These are phyloP conservation scores for Xylocopa sonorina DNA, from an alignment of 1,140 invertebrate species.

Conservation along the genomic window DNA sequence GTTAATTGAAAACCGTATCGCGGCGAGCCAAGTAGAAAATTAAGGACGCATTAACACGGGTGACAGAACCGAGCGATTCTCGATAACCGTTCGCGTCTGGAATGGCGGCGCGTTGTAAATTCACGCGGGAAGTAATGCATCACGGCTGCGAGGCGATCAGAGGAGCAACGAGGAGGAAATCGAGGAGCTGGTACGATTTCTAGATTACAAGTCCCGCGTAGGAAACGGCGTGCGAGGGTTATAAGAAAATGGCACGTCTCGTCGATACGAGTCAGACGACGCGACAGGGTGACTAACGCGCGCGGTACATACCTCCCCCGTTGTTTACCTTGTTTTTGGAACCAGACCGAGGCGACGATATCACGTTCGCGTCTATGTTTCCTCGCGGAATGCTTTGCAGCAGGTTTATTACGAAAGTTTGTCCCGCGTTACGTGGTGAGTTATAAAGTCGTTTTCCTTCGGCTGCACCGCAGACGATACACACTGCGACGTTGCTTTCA, in stretches of 20 bases:
- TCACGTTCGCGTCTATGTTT: not conserved
- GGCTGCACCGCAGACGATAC: not conserved
- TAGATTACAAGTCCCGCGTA: not conserved
- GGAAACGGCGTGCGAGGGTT: not conserved
- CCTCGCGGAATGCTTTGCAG: not conserved
- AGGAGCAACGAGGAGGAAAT: not conserved
- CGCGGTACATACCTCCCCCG: no score
- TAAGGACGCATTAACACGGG: not conserved
- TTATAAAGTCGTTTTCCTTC: slow-evolving; percentile 10
- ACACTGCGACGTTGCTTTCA: not conserved
- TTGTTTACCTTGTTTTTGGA: no score
- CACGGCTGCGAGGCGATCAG: not conserved
- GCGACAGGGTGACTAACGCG: no score
- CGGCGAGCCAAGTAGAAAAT: not conserved
- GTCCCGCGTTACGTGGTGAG: not conserved
- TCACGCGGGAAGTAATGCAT: not conserved
- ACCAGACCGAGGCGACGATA: no score
- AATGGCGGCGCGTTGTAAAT: not conserved
- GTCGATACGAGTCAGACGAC: no score
- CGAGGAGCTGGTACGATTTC: not conserved
- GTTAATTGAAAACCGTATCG: not conserved
- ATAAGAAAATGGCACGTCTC: no score
- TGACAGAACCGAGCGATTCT: not conserved
- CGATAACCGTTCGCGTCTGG: not conserved
- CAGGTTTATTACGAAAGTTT: slow-evolving; percentile 24